Evolutionary conservation across 2,888 invertebrate species (phyloP), one percentile per base, ranked within the genome.

Genomic region (Pollenia amentaria): DNA sequence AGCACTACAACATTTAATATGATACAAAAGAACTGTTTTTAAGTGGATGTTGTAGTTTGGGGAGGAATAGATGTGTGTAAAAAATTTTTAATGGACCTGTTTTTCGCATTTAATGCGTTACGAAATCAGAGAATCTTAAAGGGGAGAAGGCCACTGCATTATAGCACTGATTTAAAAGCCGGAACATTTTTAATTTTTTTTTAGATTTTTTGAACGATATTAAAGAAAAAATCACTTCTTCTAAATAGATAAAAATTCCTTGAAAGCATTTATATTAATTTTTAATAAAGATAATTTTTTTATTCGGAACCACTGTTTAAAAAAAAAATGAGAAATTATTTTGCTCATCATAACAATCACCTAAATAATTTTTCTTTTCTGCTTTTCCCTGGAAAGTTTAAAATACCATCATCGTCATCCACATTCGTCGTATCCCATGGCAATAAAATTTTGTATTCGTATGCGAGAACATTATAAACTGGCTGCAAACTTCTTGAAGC

Each of bases 61-160:
- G 3, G 18, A 53, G 48, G 7, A 48, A 14, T 1, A 48, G n/a
- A 48, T 14, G 29, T 29, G 29, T 9, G 38, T 38, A 64, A 42
- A 69, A 48, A 53, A 46, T 14, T 46, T 67, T 38, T 51, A 75
- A 76, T 70, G 55, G 69, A 85, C 82, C 73, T 82, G 82, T 86
- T 29, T 29, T 6, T 29, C 29, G 62, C 16, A 69, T 73, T 62
- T 86, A 75, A 86, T 64, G 85, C 82, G 60, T 78, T 55, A 64
- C 44, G 29, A 6, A 75, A 14, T 6, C 84, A 79, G 69, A 9
- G 40, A 6, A 72, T 70, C 70, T 40, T 42, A 70, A 76, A 38
- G 44, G 51, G 29, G 6, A 29, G 29, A 29, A 6, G 29, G 29
- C 6, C 4, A 3, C 29, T 29, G 29, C 6, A 29, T 29, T 29